Evolutionary conservation across 2,797 vertebrate species (phyloP), one percentile per base, ranked within the genome.

Genomic region (Oophaga sylvatica): DNA sequence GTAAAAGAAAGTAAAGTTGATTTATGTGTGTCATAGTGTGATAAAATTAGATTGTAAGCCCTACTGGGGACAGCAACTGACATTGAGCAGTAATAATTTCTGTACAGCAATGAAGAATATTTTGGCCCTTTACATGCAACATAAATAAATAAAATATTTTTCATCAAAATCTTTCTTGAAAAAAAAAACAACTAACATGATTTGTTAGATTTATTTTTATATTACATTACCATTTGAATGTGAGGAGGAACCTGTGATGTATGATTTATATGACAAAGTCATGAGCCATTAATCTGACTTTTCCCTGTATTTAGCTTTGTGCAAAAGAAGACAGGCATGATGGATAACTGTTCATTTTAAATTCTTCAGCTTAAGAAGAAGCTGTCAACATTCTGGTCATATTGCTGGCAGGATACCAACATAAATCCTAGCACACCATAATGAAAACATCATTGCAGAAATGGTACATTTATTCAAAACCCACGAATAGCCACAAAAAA

Each of bases 331-430:
- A 26, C 22, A 83, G 62, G 60, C 19, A 76, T 83, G 86, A 87
- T 87, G 80, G 86, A 87, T 87, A 81, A 77, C 19, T 31, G 29
- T 57, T 87, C 71, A 59, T 83, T 77, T 83, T 57, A 68, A 78
- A 87, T 87, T 83, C 45, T 78, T 87, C 80, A 67, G n/a, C 57
- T 82, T 82, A 82, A 87, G 70, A 87, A 87, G 57, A 80, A 29
- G 68, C 63, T 82, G 80, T 82, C 86, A 87, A 87, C 85, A 67
- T 81, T 19, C 35, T 82, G 80, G 60, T 63, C 81, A 83, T 83
- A 83, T 83, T 83, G 35, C 80, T 45, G 41, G 17, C 22, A 81
- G 31, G 53, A 65, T 59, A 80, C 19, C 35, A 62, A 41, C 57
- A 87, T 77, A 83, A 87, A 82, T 83, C 45, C 71, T 67, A 68